Base-by-base conservation (phyloP, 1,140 invertebrate genomes). In the Hycleus phaleratus region DNA sequence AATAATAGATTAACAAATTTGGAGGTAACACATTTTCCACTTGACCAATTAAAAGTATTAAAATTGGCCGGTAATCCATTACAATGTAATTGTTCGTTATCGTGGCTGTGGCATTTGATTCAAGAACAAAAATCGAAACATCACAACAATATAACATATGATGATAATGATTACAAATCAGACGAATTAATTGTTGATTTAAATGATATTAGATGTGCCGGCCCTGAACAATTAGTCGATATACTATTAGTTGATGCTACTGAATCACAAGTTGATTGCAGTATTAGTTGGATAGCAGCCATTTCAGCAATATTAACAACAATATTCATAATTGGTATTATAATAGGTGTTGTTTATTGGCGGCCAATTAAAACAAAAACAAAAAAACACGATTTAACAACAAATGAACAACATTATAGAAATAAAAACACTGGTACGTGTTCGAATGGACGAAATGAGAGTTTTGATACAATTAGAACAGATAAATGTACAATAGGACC, bases 51-150 rank as follows among this genome's bases (percentile, higher is more conserved):
- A 56, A 77, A 81, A 64, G 80, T 79, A 50, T 75, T 91, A 1
- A 80, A 82, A 60, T 77, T 93, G 24, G 84, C 85, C 26, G 88
- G 88, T 10, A 93, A 93, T 76, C 90, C 90, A 1, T 79, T 93
- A 46, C 78, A 85, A 50, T 95, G 91, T 73, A 93, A 93, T 74
- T 94, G 91, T 67, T 91, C 90, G 11, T 72, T 93, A 48, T 78
- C 87, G 43, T 94, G 90, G 90, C 75, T 94, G 3, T 91, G 88
- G 88, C 84, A 85, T 63, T 75, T 91, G 24, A 78, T 82, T 26
- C 78, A 80, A 62, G 78, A 79, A 48, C 77, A 78, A 72, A 75
- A 71, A 60, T 46, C 51, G 24, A 69, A 74, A 12, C 12, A 48
- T 4, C 10, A 3, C 11, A 18, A 46, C 50, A 45, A 72, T 67